Percentiles rank a stretch among this genome's conserved stretches.
phyloP scores from a whole-genome alignment of 2,113 vertebrate genomes.

The Pollimyrus isidori region DNA sequence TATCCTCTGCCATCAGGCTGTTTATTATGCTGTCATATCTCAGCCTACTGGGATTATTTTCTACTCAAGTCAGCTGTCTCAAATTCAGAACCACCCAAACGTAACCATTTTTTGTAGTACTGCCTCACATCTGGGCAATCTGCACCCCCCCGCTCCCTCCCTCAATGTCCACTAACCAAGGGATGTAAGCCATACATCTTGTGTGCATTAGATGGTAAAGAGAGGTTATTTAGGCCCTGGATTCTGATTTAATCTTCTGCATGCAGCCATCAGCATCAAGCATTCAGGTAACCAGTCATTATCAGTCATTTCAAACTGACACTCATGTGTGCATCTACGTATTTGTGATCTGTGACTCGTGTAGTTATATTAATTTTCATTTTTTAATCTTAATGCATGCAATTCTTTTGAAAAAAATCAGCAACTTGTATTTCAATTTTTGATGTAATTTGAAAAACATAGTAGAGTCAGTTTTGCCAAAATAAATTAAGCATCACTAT shows the following conservation, averaged over 20 bases:
- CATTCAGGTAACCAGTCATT: background rate
- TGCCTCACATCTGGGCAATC: background rate
- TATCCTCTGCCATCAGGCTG: background rate
- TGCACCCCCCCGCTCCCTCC: background rate
- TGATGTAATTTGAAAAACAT: background rate
- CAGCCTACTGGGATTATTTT: background rate
- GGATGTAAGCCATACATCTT: background rate
- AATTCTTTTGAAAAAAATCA: background rate
- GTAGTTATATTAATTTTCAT: no score
- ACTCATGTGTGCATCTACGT: background rate
- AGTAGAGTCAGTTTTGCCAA: background rate
- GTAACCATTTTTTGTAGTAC: background rate
- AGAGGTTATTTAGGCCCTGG: background rate
- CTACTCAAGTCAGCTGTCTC: background rate
- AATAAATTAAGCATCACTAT: background rate
- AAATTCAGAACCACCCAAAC: background rate
- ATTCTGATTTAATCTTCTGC: background rate
- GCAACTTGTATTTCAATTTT: background rate
- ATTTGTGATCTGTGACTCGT: background rate
- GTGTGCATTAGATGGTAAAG: background rate
- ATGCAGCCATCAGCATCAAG: background rate
- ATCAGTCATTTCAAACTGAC: background rate
- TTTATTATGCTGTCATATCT: background rate
- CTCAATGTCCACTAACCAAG: background rate
- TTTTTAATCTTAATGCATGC: background rate